Conservation (phyloP, 2,888 invertebrate species). For the Cantharis flavilabris region DNA sequence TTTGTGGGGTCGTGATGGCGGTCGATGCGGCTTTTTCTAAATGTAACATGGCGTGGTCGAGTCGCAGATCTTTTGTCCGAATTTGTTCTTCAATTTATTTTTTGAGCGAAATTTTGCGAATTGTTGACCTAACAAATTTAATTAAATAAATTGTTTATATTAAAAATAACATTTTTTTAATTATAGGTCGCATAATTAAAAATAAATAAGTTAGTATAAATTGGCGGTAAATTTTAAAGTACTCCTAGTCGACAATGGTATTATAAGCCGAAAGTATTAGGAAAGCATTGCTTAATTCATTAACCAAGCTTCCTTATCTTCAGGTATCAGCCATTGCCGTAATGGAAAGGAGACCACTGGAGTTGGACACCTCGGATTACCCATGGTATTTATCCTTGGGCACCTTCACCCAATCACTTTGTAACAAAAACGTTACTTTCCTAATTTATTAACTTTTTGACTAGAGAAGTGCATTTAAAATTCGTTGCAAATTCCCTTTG, state of each 20-base stretch:
- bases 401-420: conserved; percentile 54
- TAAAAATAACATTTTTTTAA: conserved; percentile 2
- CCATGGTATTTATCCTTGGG: conserved; percentile 64
- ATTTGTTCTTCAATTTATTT: background rate
- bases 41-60: conserved; percentile 1
- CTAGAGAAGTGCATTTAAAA: conserved; percentile 32
- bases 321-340: conserved; percentile 57
- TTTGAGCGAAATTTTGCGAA: background rate
- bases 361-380: conserved; percentile 46
- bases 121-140: background rate
- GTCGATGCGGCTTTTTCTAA: background rate
- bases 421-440: conserved; percentile 48
- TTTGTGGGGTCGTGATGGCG: conserved; percentile 1
- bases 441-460: conserved; percentile 30
- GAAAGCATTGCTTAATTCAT: conserved; percentile 52
- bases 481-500: conserved; percentile 22
- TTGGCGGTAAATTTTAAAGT: conserved; percentile 29
- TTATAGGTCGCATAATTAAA: background rate
- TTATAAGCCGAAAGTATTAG: conserved; percentile 54
- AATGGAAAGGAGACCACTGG: conserved; percentile 34
- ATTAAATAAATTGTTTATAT: background rate
- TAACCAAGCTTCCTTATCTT: conserved; percentile 62
- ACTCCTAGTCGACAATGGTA: conserved; percentile 45
- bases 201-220: background rate
- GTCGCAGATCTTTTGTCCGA: background rate